Conservation (phyloP, 1,140 invertebrate genomes). For the Macrostomum lignano region DNA sequence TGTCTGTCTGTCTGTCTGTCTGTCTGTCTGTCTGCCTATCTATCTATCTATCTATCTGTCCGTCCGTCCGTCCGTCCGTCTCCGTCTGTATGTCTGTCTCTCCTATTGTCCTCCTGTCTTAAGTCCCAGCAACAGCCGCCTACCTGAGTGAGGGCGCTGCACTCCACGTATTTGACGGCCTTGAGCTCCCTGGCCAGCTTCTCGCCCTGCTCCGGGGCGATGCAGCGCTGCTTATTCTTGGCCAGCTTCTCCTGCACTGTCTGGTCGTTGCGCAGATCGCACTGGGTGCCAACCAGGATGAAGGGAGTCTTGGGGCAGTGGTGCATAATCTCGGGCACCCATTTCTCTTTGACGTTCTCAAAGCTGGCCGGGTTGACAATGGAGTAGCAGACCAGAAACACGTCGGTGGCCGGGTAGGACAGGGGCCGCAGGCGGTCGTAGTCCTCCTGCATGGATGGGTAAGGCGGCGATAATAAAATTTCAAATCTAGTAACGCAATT, state of each 20-base stretch:
- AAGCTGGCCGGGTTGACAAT: constrained; percentile 62
- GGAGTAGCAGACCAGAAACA: constrained; percentile 69
- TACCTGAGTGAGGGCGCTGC: constrained; percentile 40
- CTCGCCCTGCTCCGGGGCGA: constrained; percentile 38
- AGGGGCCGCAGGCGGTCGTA: constrained; percentile 23
- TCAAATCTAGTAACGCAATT: too few species aligned
- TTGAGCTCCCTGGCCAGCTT: constrained; percentile 90
- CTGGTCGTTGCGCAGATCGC: constrained; percentile 24
- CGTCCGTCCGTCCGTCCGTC: too few species aligned
- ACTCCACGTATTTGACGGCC: constrained; percentile 98
- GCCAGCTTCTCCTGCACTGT: not conserved
- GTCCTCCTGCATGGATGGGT: too few species aligned
- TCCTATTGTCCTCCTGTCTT: too few species aligned
- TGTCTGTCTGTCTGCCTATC: too few species aligned
- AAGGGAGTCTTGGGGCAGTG: constrained; percentile 61
- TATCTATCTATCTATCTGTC: too few species aligned
- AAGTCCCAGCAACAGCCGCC: too few species aligned
- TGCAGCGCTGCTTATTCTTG: constrained; percentile 3
- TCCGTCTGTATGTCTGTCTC: too few species aligned
- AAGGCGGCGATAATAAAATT: too few species aligned
- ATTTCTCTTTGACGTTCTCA: constrained; percentile 36
- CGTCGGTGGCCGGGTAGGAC: constrained; percentile 43
- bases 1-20: too few species aligned
- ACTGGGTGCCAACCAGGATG: constrained; percentile 39
- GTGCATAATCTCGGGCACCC: constrained; percentile 56